Conservation (phyloP, 2,797 vertebrate genomes). For the Sebastes flavidus region DNA sequence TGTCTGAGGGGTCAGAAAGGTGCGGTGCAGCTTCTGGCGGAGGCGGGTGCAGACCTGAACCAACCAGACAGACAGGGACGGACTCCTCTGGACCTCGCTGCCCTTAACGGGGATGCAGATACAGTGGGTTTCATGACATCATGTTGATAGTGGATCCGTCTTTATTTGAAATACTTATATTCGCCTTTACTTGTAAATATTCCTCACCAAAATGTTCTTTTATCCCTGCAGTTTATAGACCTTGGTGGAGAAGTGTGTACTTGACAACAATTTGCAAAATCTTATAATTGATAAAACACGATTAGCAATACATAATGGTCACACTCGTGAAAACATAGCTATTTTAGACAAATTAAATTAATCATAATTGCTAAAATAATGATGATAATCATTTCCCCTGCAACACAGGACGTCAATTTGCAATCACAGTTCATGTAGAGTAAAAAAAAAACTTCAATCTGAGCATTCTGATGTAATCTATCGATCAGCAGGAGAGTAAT, state of each 20-base stretch:
- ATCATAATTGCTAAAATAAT: slow-evolving; percentile 24
- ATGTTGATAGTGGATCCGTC: not conserved
- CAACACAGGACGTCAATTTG: slow-evolving; percentile 10
- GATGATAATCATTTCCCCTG: slow-evolving; percentile 6
- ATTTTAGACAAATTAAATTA: slow-evolving; percentile 20
- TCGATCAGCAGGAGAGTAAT: slow-evolving; percentile 45
- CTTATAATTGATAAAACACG: not conserved
- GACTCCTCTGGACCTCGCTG: slow-evolving; percentile 93
- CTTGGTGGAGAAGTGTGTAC: not conserved
- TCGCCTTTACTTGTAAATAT: not conserved
- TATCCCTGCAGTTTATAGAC: not conserved
- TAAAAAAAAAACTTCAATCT: not conserved
- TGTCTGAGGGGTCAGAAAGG: slow-evolving; percentile 93
- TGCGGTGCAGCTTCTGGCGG: slow-evolving; percentile 89
- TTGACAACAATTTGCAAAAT: slow-evolving; percentile 7
- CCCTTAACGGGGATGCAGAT: slow-evolving; percentile 94
- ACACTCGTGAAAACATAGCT: not conserved
- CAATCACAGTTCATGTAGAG: slow-evolving; percentile 37
- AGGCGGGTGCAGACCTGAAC: slow-evolving; percentile 90
- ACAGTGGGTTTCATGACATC: slow-evolving; percentile 84
- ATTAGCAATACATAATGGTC: slow-evolving; percentile 1
- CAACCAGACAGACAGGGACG: slow-evolving; percentile 93
- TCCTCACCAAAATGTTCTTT: not conserved
- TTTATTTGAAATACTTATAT: not conserved
- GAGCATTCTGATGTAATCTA: slow-evolving; percentile 6